Evolutionary conservation across 2,888 invertebrate species (phyloP), one percentile per base, ranked within the genome.

Genomic region (Stenichneumon culpator): DNA sequence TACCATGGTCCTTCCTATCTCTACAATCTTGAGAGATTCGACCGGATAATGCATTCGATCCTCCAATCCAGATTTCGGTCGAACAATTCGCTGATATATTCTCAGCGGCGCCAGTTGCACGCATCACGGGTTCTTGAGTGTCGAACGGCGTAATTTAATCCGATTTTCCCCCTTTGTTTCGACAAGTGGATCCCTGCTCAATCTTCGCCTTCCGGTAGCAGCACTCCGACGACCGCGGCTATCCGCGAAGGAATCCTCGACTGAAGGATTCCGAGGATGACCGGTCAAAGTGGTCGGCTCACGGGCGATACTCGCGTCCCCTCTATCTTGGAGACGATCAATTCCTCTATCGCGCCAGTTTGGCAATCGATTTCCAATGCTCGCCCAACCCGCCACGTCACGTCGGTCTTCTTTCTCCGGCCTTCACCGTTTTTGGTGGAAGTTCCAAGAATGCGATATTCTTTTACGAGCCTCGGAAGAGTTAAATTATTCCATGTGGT

Each of bases 131-230:
- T 39, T 65, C 69, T 47, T 25, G 52, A 32, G 52, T 65, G 52
- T 74, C 63, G 39, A 50, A 74, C 28, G 69, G 60, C 63, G 74
- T 74, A 75, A 83, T 83, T 70, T 69, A 79, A 83, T 83, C 74
- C 50, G 74, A 54, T 69, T 63, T 70, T 63, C 69, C 25, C n/a
- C 63, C 67, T 75, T 79, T 79, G 79, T 83, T 83, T 79, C 69
- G 47, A 60, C 50, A 78, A 83, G 78, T 73, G 68, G 25, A 47
- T 73, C 28, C 52, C 70, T 39, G 44, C 69, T 74, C 52, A 52
- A 69, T 74, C 74, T 74, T 72, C 36, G 47, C 54, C 36, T 32
- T 68, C 22, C 60, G 14, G 28, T 39, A 28, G 32, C 44, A 19
- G 22, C 28, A 28, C 63, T 14, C 50, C 16, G 32, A 25, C 25